Conservation (phyloP, 2,888 invertebrate genomes). For the Alcis repandata region DNA sequence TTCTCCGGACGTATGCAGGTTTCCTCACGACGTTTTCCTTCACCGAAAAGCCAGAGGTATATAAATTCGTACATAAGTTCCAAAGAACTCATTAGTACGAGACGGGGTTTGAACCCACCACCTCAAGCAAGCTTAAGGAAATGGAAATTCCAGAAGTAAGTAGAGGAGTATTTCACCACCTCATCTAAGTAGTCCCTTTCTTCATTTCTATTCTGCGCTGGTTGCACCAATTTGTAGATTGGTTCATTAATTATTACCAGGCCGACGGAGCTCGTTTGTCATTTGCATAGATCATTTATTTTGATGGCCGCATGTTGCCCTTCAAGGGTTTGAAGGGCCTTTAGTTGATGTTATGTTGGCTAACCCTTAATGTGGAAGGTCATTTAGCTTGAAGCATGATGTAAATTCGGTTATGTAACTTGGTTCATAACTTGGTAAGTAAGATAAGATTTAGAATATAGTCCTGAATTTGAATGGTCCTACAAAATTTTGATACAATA, state of each 20-base stretch:
- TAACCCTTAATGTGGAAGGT: constrained; percentile 29
- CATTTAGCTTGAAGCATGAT: constrained; percentile 24
- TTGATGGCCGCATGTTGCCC: constrained; percentile 41
- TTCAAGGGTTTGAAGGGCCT: constrained; percentile 36
- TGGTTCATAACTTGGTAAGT: constrained; percentile 5
- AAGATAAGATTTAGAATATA: constrained; percentile 14
- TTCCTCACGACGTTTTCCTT: too few relatives aligned
- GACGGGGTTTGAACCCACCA: too few relatives aligned
- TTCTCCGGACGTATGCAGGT: too few relatives aligned
- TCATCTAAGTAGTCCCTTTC: not conserved
- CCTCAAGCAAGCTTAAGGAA: too few relatives aligned
- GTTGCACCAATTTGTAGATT: constrained; percentile 47
- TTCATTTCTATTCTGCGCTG: constrained; percentile 18
- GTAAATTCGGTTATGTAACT: constrained; percentile 9
- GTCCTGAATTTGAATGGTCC: not conserved
- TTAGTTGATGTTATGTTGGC: constrained; percentile 31
- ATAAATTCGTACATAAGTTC: too few relatives aligned
- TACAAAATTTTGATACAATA: not conserved
- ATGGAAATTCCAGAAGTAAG: too few relatives aligned
- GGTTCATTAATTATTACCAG: constrained; percentile 43
- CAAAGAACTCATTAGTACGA: too few relatives aligned
- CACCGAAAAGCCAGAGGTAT: too few relatives aligned
- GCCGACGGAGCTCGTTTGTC: constrained; percentile 40
- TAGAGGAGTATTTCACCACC: too few relatives aligned
- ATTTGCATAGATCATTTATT: constrained; percentile 45